Percentiles rank a stretch among this genome's conserved stretches.
phyloP scores from a whole-genome alignment of 2,797 vertebrate genomes.

The Sebastes variabilis region DNA sequence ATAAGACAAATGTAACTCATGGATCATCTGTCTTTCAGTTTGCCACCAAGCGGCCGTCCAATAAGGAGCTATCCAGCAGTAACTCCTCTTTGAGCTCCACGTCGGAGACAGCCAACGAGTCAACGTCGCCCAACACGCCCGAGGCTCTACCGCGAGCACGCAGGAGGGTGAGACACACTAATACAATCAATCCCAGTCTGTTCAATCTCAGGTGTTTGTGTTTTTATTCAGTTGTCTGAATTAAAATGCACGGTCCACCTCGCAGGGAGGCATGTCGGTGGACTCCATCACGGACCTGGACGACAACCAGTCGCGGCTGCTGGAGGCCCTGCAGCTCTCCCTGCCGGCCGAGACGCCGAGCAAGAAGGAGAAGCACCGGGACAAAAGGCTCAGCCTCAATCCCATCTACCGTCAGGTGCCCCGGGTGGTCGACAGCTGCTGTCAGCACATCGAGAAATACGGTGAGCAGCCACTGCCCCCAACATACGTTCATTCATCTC shows the following conservation, averaged over 20 bases:
- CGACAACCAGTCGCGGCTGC: slow-evolving; percentile 92
- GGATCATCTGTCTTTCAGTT: slow-evolving; percentile 73
- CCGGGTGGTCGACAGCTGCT: slow-evolving; percentile 93
- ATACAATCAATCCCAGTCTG: not conserved
- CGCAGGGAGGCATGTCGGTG: slow-evolving; percentile 94
- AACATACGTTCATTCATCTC: not conserved
- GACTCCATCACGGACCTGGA: slow-evolving; percentile 97
- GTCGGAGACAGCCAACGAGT: slow-evolving; percentile 94
- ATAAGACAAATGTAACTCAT: not conserved
- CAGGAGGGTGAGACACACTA: slow-evolving; percentile 86
- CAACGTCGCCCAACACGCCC: slow-evolving; percentile 91
- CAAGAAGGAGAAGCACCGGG: slow-evolving; percentile 94
- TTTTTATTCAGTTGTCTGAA: not conserved
- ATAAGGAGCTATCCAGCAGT: slow-evolving; percentile 95
- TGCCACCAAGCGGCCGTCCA: slow-evolving; percentile 88
- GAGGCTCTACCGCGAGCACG: slow-evolving; percentile 89
- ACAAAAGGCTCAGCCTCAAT: slow-evolving; percentile 94
- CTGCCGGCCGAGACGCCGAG: slow-evolving; percentile 90
- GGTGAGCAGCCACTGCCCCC: slow-evolving; percentile 75
- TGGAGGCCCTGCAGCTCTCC: slow-evolving; percentile 96
- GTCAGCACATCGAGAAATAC: slow-evolving; percentile 94
- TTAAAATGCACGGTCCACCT: slow-evolving; percentile 27
- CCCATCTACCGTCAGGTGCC: slow-evolving; percentile 97
- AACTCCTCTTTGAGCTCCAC: slow-evolving; percentile 97
- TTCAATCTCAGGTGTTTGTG: not conserved